Conservation (phyloP, 35 echinoderm and acorn worm genomes). For the Anneissia japonica region DNA sequence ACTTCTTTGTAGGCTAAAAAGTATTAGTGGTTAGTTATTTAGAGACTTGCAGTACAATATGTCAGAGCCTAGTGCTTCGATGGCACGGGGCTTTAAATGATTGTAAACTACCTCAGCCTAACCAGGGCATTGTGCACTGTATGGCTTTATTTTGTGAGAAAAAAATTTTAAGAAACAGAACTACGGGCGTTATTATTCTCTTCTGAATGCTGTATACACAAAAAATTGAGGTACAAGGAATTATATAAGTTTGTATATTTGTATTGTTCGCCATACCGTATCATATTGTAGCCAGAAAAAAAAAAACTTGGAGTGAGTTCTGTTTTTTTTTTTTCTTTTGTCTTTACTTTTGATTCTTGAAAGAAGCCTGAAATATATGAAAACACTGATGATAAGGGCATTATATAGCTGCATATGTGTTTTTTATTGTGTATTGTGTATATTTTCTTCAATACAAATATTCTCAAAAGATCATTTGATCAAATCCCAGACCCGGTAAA, state of each 20-base stretch:
- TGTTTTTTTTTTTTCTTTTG: neutral
- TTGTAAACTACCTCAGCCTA: neutral
- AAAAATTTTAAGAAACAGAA: neutral
- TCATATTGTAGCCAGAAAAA: neutral
- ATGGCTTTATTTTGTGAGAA: neutral
- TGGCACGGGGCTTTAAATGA: neutral
- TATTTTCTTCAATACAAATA: too few relatives aligned
- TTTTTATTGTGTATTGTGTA: too few relatives aligned
- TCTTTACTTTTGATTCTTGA: neutral
- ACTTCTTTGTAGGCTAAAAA: neutral
- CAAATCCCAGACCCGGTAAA: too few relatives aligned
- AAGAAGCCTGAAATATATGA: constrained; percentile 1
- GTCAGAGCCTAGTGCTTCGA: neutral
- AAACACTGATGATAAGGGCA: neutral
- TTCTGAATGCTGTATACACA: neutral
- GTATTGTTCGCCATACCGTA: neutral
- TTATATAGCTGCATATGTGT: neutral
- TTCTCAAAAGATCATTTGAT: too few relatives aligned
- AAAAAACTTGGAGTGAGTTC: neutral
- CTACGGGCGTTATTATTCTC: neutral
- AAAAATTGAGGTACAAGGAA: neutral
- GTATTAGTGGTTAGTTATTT: neutral
- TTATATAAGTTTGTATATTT: neutral
- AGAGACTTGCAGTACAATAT: neutral
- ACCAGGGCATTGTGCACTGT: neutral